These are phyloP conservation scores for Dryobates pubescens DNA, from an alignment of 2,797 vertebrate species.

Conservation along the genomic window DNA sequence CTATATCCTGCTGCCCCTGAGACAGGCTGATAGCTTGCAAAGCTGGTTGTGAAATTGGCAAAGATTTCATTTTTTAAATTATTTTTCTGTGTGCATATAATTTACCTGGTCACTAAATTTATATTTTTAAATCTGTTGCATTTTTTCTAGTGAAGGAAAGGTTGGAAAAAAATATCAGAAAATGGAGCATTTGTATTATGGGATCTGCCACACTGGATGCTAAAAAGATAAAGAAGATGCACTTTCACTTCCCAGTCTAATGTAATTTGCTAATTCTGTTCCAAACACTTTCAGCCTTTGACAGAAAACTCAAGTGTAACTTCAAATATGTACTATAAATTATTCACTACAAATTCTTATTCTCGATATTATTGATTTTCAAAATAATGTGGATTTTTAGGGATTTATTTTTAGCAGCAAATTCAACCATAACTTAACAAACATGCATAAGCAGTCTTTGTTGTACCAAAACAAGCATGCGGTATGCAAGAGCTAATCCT, in stretches of 20 bases:
- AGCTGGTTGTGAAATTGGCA: background rate
- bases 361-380: background rate
- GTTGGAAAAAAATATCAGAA: slow-evolving; percentile 1
- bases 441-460: background rate
- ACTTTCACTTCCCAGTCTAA: background rate
- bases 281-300: background rate
- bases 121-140: background rate
- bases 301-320: background rate
- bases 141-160: background rate
- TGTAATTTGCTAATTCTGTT: background rate
- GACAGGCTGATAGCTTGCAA: background rate
- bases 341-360: background rate
- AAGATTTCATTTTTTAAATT: background rate
- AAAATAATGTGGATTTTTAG: background rate
- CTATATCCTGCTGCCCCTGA: background rate
- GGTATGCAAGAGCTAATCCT: background rate
- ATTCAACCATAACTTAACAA: slow-evolving; percentile 8
- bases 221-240: background rate
- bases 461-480: slow-evolving; percentile 7
- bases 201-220: background rate
- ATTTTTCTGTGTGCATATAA: background rate
- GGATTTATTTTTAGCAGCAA: slow-evolving; percentile 20
- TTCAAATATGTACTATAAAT: background rate
- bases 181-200: background rate
- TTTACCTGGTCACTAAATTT: background rate